Base-by-base conservation (phyloP, 53 echinoderm and acorn worm genomes). In the Temnopleurus reevesii region DNA sequence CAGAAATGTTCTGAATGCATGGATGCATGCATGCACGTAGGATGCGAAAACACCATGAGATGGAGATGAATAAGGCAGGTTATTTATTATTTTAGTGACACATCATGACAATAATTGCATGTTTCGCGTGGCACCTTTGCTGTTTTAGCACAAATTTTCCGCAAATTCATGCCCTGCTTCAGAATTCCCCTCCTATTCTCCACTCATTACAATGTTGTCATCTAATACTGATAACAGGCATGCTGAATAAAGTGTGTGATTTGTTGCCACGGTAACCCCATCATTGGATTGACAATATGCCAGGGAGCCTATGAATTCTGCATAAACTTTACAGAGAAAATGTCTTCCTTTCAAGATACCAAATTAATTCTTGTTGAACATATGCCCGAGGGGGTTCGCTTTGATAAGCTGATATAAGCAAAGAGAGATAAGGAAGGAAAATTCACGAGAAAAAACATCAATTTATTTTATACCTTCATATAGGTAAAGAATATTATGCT, bases 21-120 rank as follows among this genome's bases (percentile, higher is more conserved):
- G 63, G 63, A 63, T 63, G 18, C 63, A 63, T 12, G 63, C 30
- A 63, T 63, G 31, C 21, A 71, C 8, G 19, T n/a, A 2, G n/a
- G 38, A 41, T 41, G 7, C 41, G 41, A 18, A 21, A 71, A 19
- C 71, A 41, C 41, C 46, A 51, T 51, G 53, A 79, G 47, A 26
- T 28, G 79, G 28, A 49, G 30, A 79, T 23, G 45, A 12, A 8
- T 79, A 47, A 46, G 27, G 28, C 47, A 79, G 49, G 49, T 79
- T 79, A 79, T 79, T 79, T 79, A 79, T 79, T 49, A 79, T 79
- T 46, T 79, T 49, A 49, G 46, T 49, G 49, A 79, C 19, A 79
- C 49, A 28, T 28, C 28, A 15, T 28, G 79, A 79, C 79, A 79
- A 71, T 71, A 71, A 71, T 71, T 19, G 71, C 41, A 71, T 41